A percentile compares a stretch with the other conserved stretches of the same genome.
phyloP scores from a whole-genome alignment of 2,113 vertebrate genomes.

The Peromyscus californicus region DNA sequence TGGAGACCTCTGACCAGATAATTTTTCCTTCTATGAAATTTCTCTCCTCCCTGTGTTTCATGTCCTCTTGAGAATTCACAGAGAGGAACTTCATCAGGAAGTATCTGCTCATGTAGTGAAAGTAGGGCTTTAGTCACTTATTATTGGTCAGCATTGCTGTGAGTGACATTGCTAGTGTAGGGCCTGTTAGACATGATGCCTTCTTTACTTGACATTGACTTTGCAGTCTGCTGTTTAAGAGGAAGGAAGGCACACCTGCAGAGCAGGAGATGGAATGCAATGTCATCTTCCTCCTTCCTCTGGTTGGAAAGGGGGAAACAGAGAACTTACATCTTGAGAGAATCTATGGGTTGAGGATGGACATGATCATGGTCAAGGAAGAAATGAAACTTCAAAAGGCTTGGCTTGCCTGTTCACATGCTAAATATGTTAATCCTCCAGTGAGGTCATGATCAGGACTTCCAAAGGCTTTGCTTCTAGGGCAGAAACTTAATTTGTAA shows the following conservation, averaged over 20 bases:
- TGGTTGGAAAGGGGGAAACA: neutral
- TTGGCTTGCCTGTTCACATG: neutral
- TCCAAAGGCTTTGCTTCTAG: neutral
- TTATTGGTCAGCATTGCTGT: neutral
- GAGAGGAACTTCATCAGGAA: neutral
- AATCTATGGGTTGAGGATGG: neutral
- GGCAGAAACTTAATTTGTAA: neutral
- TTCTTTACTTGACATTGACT: neutral
- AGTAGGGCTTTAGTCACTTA: neutral
- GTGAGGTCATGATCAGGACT: neutral
- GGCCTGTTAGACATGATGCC: neutral
- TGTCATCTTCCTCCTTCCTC: neutral
- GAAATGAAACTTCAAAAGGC: neutral
- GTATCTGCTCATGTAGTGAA: neutral
- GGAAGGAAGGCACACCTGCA: neutral
- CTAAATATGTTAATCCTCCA: neutral
- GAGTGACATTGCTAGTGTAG: neutral
- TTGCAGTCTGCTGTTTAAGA: neutral
- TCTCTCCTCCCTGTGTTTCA: neutral
- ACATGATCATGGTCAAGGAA: neutral
- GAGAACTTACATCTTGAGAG: neutral
- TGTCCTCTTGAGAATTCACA: neutral
- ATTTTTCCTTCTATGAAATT: neutral
- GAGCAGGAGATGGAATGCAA: neutral
- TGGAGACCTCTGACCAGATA: neutral